phyloP scores from a whole-genome alignment of 2,113 vertebrate species.

The Sclerurus mexicanus region DNA sequence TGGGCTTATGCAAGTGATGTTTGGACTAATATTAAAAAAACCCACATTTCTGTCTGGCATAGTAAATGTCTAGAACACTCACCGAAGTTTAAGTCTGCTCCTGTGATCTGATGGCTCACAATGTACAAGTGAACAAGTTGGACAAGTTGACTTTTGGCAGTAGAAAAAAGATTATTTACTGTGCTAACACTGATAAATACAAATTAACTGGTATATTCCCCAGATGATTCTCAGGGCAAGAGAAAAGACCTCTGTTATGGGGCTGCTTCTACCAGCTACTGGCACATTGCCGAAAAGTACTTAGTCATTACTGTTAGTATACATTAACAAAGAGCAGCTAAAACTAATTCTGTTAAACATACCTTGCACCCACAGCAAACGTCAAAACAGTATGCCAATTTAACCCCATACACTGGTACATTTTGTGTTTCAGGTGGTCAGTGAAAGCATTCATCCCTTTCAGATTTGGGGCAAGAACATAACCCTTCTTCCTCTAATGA shows the following conservation, averaged over 20 bases:
- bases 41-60: background rate
- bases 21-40: background rate
- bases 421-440: background rate
- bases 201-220: background rate
- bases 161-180: background rate
- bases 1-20: background rate
- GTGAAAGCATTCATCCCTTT: background rate
- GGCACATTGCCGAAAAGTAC: background rate
- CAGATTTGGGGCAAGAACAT: background rate
- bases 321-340: background rate
- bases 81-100: background rate
- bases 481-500: background rate
- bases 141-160: background rate
- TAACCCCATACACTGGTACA: background rate
- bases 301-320: background rate
- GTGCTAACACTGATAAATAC: background rate
- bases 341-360: background rate
- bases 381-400: background rate
- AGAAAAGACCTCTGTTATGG: background rate
- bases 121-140: background rate
- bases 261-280: background rate
- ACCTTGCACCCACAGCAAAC: background rate
- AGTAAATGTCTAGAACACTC: background rate
- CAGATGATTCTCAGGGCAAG: background rate
- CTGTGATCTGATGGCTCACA: background rate